Conservation (phyloP, 2,113 vertebrate genomes). For the Spheniscus mendiculus region DNA sequence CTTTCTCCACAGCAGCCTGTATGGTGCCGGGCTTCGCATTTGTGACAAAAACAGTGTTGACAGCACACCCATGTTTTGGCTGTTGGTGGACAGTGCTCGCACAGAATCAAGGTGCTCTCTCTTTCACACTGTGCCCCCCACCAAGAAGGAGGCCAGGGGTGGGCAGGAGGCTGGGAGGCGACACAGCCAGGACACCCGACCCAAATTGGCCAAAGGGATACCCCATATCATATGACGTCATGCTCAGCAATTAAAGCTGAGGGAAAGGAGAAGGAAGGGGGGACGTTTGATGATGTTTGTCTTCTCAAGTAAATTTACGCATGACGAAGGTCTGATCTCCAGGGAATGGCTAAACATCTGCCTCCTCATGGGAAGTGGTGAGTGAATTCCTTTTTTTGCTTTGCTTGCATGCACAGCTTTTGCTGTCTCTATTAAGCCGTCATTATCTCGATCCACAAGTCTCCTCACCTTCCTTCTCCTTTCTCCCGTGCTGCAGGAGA, state of each 20-base stretch:
- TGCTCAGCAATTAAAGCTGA: neutral
- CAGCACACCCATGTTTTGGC: neutral
- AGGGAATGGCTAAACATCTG: neutral
- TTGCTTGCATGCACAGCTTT: neutral
- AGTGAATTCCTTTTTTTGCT: neutral
- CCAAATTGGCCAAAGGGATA: rapidly evolving
- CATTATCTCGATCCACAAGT: neutral
- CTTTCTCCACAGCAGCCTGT: neutral
- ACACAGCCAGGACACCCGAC: neutral
- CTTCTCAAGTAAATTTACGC: neutral
- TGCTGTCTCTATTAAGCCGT: neutral
- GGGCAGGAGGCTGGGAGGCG: neutral
- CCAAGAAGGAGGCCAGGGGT: neutral
- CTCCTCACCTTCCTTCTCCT: neutral
- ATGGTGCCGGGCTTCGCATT: neutral
- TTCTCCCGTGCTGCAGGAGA: neutral
- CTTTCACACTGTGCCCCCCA: neutral
- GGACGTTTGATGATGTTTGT: neutral
- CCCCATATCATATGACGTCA: rapidly evolving
- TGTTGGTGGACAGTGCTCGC: neutral
- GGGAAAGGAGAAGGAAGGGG: neutral
- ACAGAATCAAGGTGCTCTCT: neutral
- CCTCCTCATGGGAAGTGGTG: neutral
- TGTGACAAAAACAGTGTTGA: neutral
- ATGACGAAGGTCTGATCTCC: neutral